These are phyloP conservation scores for Hozukius guyotensis DNA, from an alignment of 2,797 vertebrate genomes.

Conservation along the genomic window DNA sequence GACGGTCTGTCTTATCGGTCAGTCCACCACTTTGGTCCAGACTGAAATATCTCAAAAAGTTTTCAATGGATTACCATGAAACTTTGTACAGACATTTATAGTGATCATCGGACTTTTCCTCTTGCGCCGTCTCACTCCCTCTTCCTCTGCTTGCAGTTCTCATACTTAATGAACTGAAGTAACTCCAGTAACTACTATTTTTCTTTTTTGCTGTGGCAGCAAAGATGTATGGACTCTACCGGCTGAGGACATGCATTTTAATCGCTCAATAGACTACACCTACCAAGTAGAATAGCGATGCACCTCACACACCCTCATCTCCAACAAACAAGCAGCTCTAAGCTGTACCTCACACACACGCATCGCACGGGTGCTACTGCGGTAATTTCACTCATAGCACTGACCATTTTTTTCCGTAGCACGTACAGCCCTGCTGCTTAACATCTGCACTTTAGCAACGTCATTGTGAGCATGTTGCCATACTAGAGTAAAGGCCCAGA, in stretches of 20 bases:
- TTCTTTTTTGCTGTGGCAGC: neutral
- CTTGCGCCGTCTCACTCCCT: too few species aligned
- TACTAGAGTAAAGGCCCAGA: neutral
- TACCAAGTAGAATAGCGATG: too few species aligned
- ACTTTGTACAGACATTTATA: too few species aligned
- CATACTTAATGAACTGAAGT: too few species aligned
- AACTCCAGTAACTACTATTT: too few species aligned
- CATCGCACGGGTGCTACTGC: neutral
- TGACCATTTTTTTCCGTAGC: too few species aligned
- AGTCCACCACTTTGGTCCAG: neutral
- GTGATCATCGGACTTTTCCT: too few species aligned
- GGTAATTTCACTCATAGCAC: neutral
- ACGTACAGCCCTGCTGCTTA: too few species aligned
- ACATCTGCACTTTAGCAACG: neutral
- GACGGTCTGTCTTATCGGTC: neutral
- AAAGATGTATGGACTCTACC: neutral
- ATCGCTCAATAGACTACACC: too few species aligned
- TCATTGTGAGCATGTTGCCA: neutral
- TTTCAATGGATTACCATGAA: too few species aligned
- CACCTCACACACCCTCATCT: neutral
- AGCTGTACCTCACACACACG: neutral
- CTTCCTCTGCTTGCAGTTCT: too few species aligned
- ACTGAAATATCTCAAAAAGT: neutral
- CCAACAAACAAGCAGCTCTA: neutral
- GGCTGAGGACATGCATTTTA: too few species aligned